Evolutionary conservation across 30 jellyfish, hydroid and myxozoan genomes (phyloP), one percentile per base, ranked within the genome.

Genomic region (Cassiopea andromeda): DNA sequence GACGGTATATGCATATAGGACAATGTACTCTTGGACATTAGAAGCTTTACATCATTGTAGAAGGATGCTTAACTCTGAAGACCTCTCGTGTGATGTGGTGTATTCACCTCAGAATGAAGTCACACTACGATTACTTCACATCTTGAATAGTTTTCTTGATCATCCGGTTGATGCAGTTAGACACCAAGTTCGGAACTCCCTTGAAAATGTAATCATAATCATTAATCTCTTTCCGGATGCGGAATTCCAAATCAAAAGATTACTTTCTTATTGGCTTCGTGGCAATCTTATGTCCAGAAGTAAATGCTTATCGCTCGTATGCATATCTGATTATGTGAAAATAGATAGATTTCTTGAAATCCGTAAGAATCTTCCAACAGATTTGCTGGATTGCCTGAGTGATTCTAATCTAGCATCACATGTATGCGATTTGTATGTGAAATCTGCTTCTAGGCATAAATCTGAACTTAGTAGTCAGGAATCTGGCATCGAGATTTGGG

Each of bases 161-260:
- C 98, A 94, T 78, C 96, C 92, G 4, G 82, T 94, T 19, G 98
- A 94, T 82, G 96, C 98, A 10, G 97, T 94, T 18, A 89, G 98
- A 76, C 97, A 94, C 68, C 93, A 82, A 43, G 95, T 94, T 13
- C 77, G 89, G 75, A 75, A 68, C 27, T 48, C 97, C 1, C 88
- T 90, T 48, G 91, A 80, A 72, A 89, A 94, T 47, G 81, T 90
- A 18, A 77, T 94, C 83, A 64, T 45, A 85, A 48, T 90, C 57
- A 75, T 90, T 14, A 90, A 83, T 68, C 97, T 90, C n/a, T 81
- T 90, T 75, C 93, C 91, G 72, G 93, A 90, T 83, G 75, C 97
- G 19, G 87, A 73, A 80, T 17, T 61, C 67, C 86, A 77, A 13
- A 72, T 83, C 10, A 46, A 45, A 60, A 48, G 59, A 13, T 61